Evolutionary conservation across 2,113 vertebrate species (phyloP), one percentile per base, ranked within the genome.

Genomic region (Grantiella picta): DNA sequence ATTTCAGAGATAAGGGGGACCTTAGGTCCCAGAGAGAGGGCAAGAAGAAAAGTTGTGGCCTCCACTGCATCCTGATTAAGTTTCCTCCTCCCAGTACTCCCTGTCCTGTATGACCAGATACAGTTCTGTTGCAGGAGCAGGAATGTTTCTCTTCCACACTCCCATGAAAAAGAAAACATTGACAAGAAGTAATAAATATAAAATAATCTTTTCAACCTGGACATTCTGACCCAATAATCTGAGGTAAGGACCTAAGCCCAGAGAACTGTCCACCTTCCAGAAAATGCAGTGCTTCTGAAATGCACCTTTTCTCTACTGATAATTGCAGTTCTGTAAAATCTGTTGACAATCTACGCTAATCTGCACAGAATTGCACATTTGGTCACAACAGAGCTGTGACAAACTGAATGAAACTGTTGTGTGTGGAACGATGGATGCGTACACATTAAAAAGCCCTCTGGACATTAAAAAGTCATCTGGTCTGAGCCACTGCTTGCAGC

Each of bases 101-200:
- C 3, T 16, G 29, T 36, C 15, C 33, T 85, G 12, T 28, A 12
- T 27, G 63, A 60, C 17, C 38, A 54, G 4, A 9, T 4, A n/a
- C 0, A 0, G 19, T 8, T 72, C 54, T 36, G 6, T 3, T 3
- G 2, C 14, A 72, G 44, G 22, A 76, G 29, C 35, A 72, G 68
- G 20, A 64, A 20, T 33, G 35, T 12, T 71, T 20, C 49, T 33
- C 27, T 66, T 47, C 35, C 56, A 23, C 3, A 1, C 19, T 38
- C 11, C 35, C 54, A 36, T 8, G 54, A 54, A 63, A 60, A 28
- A 42, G n/a, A 25, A 9, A 68, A 17, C 61, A 19, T 3, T 64
- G 2, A 12, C 31, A 68, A 66, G 15, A 24, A 70, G 15, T 11
- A 61, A 83, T 17, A 59, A 75, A 71, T 5, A 28, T 1, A 22